Evolutionary conservation across 2,797 vertebrate species (phyloP), one percentile per base, ranked within the genome.

Genomic region (Liparis tanakae): DNA sequence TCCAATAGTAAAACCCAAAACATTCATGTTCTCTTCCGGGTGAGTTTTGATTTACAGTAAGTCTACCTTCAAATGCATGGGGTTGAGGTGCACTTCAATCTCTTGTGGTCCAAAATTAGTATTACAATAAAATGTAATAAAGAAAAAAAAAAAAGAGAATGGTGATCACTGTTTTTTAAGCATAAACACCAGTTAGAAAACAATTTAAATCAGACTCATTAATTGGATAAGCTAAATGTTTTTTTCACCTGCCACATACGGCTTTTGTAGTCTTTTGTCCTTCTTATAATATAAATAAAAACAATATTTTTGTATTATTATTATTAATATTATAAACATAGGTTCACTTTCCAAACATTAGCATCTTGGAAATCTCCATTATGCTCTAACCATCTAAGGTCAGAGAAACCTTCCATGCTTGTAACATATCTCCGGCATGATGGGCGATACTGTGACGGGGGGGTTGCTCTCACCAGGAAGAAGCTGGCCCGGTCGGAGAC

Each of bases 401-500:
- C 51, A 37, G 7, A 17, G 13, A 36, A 39, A 25, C 18, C 25
- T 36, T 41, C 12, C 18, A 22, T 17, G 43, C 51, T 51, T 37
- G 3, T 7, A 34, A 43, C 4, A 3, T 1, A 50, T 30, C n/a
- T 37, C 7, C 13, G 17, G 7, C 7, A 2, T 25, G 60, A 9
- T 78, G 18, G 15, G 13, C 5, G 15, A 48, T 65, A 64, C 63
- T 5, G 59, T 60, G 67, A 74, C 17, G 1, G 1, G 10, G 22
- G 18, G 1, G 25, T 1, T 1, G 30, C 30, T 54, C 95, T 96
- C 84, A 99, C 98, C 95, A 99, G 89, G 86, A 97, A 96, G 91
- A 99, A 97, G 78, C 75, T 94, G 6, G 96, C 94, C 3, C 86
- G 93, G 78, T 97, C 94, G 0, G 95, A 94, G 0, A 82, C 87